Base-by-base conservation (phyloP, 2,888 invertebrate species). In the Pardosa pseudoannulata region DNA sequence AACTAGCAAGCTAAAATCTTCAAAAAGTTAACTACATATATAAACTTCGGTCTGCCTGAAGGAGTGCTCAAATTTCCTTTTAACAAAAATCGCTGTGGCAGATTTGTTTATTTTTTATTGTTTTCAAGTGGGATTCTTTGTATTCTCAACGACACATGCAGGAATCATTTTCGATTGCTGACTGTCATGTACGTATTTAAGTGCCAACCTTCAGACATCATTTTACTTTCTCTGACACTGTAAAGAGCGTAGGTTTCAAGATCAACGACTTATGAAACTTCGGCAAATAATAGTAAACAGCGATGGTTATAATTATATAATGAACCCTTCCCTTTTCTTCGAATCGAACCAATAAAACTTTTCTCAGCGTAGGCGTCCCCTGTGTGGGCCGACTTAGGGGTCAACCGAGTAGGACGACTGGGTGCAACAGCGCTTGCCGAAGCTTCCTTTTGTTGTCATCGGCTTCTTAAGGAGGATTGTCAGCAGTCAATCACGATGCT, bases 301-400 rank as follows among this genome's bases (percentile, higher is more conserved):
- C n/a, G 36, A 41, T 28, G 39, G 41, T 36, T 39, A 28, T 70
- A 41, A 28, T 23, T 70, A 41, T 39, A 56, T 56, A 56, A 56
- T 19, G 41, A 70, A 70, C 41, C 27, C 70, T 70, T 36, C 41
- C 70, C 28, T 70, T 56, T 70, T 70, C 70, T 39, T 36, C 70
- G 70, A 70, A 70, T 70, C 19, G 27, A 70, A 70, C 28, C 13
- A 19, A 70, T 41, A 70, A 39, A 70, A 41, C 16, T 28, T 32
- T 70, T 3, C n/a, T 23, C 11, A 23, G 9, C 36, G 32, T 41
- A 28, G 19, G 28, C 31, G 9, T 28, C 1, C 29, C 13, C 9
- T 6, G 32, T 36, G 41, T 70, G 16, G 28, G 41, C n/a, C 9
- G 28, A 7, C 9, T 5, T 16, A 13, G 70, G 39, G 41, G 41